These are phyloP conservation scores for Keiferia lycopersicella DNA, from an alignment of 2,888 invertebrate species.

Conservation along the genomic window DNA sequence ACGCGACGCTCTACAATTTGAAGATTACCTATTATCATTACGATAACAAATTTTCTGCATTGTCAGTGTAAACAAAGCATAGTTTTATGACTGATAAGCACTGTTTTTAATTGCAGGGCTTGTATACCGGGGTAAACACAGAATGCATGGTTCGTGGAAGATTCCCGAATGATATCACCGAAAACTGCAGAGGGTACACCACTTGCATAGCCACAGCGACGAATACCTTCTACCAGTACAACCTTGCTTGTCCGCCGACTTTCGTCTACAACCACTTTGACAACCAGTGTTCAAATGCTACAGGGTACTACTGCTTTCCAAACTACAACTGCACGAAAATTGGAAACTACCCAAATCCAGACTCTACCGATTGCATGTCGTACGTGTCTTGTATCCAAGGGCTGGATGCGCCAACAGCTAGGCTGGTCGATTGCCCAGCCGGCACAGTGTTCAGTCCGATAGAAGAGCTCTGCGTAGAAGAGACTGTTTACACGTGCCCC, in stretches of 20 bases:
- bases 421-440: slow-evolving; percentile 53
- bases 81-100: slow-evolving; percentile 15
- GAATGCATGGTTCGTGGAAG: slow-evolving; percentile 58
- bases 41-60: slow-evolving; percentile 17
- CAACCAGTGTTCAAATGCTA: slow-evolving; percentile 62
- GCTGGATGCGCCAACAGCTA: slow-evolving; percentile 52
- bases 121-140: slow-evolving; percentile 45
- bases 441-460: slow-evolving; percentile 48
- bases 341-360: slow-evolving; percentile 49
- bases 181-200: slow-evolving; percentile 64
- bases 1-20: slow-evolving; percentile 3
- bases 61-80: slow-evolving; percentile 30
- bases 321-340: slow-evolving; percentile 50
- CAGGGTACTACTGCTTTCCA: slow-evolving; percentile 58
- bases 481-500: slow-evolving; percentile 45
- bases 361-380: slow-evolving; percentile 47
- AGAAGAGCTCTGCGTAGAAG: slow-evolving; percentile 49
- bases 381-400: slow-evolving; percentile 60
- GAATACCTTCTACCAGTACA: slow-evolving; percentile 54
- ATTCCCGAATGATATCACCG: slow-evolving; percentile 57
- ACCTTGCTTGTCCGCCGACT: slow-evolving; percentile 60
- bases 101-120: slow-evolving; percentile 55
- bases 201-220: slow-evolving; percentile 58
- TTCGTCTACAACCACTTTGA: slow-evolving; percentile 64
- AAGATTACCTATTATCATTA: background rate